These are phyloP conservation scores for Hydropsyche betteni DNA, from an alignment of 2,888 invertebrate species.

Conservation along the genomic window DNA sequence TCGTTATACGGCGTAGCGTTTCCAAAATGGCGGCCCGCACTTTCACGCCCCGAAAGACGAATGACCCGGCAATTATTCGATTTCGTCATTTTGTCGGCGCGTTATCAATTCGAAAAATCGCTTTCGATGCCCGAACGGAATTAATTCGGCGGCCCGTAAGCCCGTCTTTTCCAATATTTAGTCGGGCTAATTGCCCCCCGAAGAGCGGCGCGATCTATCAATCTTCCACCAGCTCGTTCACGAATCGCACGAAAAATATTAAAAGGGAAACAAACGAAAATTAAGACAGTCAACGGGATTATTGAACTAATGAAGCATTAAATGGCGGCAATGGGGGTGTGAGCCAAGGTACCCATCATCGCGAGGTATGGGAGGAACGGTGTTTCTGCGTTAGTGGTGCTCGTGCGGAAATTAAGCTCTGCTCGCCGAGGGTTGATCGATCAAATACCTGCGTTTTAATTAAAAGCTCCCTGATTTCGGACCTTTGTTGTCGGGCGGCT, in stretches of 20 bases:
- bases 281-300: constrained; percentile 33
- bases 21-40: too few species aligned
- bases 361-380: neutral
- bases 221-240: constrained; percentile 22
- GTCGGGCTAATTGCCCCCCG: constrained; percentile 36
- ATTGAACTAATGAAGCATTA: constrained; percentile 37
- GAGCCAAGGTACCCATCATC: neutral
- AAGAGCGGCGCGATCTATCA: constrained; percentile 31
- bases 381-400: neutral
- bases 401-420: constrained; percentile 26
- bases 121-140: constrained; percentile 26
- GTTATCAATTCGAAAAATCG: constrained; percentile 34
- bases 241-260: constrained; percentile 30
- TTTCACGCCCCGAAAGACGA: neutral
- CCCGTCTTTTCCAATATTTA: constrained; percentile 44
- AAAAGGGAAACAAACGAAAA: constrained; percentile 41
- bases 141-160: constrained; percentile 28
- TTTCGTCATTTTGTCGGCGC: constrained; percentile 30
- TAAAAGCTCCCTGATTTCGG: constrained; percentile 29
- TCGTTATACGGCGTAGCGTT: too few species aligned
- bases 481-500: constrained; percentile 8
- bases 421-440: constrained; percentile 18
- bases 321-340: neutral
- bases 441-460: constrained; percentile 35
- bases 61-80: constrained; percentile 15